These are phyloP conservation scores for Osmoderma eremita DNA, from an alignment of 2,888 invertebrate species.

Conservation along the genomic window DNA sequence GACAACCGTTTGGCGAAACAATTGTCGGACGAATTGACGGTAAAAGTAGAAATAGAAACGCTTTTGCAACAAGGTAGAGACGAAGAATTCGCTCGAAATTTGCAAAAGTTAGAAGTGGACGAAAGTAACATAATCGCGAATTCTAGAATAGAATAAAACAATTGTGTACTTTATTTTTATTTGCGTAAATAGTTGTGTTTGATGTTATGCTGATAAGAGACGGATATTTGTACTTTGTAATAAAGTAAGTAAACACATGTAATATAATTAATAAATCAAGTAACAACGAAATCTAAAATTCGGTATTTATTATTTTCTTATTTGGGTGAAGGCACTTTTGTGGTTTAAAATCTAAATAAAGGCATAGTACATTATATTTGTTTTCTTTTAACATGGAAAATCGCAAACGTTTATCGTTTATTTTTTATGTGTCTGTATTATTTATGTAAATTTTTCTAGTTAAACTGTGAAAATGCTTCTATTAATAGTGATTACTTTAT, in stretches of 20 bases:
- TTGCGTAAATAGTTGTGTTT: too few relatives aligned
- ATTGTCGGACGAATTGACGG: slow-evolving; percentile 4
- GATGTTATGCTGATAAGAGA: too few relatives aligned
- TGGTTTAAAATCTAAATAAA: too few relatives aligned
- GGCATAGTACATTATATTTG: neutral
- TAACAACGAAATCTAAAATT: too few relatives aligned
- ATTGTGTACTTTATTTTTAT: neutral
- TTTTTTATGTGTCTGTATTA: neutral
- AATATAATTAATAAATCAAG: too few relatives aligned
- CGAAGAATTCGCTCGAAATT: slow-evolving; percentile 9
- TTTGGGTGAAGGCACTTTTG: too few relatives aligned
- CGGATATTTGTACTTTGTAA: too few relatives aligned
- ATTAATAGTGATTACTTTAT: slow-evolving; percentile 10
- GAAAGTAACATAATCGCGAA: neutral
- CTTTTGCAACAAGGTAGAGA: neutral
- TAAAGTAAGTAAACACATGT: too few relatives aligned
- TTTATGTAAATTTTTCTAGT: slow-evolving; percentile 1
- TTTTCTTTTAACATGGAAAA: neutral
- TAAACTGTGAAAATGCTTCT: neutral
- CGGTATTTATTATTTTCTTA: too few relatives aligned
- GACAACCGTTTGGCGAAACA: slow-evolving; percentile 10
- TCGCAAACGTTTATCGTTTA: too few relatives aligned
- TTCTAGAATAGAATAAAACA: neutral
- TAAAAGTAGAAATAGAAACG: neutral
- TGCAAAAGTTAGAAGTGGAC: slow-evolving; percentile 8